phyloP scores from a whole-genome alignment of 2,888 invertebrate genomes.

The Adela reaumurella region DNA sequence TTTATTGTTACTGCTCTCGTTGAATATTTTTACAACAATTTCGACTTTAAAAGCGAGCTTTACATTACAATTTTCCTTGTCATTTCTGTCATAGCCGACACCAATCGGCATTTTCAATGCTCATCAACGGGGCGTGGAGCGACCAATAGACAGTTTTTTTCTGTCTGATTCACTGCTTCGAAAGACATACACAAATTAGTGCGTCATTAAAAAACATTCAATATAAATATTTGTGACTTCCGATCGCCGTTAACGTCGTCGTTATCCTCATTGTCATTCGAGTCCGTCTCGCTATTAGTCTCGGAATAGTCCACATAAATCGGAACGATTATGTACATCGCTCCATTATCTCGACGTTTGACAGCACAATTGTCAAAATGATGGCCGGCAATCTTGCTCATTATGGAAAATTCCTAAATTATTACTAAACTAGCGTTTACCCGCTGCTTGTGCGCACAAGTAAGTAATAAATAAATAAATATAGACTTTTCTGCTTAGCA shows the following conservation, averaged over 20 bases:
- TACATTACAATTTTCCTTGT: too few relatives aligned
- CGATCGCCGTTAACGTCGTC: constrained; percentile 38
- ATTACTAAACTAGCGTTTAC: too few relatives aligned
- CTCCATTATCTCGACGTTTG: neutral
- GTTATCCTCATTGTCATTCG: constrained; percentile 25
- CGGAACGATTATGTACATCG: constrained; percentile 14
- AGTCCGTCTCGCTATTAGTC: constrained; percentile 38
- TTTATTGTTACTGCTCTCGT: too few relatives aligned
- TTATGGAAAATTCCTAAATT: neutral
- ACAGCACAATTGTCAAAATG: neutral
- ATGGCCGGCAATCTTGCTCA: neutral
- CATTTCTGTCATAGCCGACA: too few relatives aligned
- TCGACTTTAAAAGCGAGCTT: too few relatives aligned
- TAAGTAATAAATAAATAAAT: too few relatives aligned
- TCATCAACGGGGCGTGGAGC: too few relatives aligned
- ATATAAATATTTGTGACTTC: constrained; percentile 22
- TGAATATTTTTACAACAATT: too few relatives aligned
- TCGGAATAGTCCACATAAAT: constrained; percentile 35
- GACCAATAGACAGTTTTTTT: too few relatives aligned
- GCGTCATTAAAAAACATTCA: constrained; percentile 34
- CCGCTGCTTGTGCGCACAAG: too few relatives aligned
- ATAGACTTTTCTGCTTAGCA: too few relatives aligned
- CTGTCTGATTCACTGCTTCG: neutral
- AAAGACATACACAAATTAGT: constrained; percentile 35
- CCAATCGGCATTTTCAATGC: too few relatives aligned